These are phyloP conservation scores for Bovichtus variegatus DNA, from an alignment of 2,797 vertebrate genomes.

Conservation along the genomic window DNA sequence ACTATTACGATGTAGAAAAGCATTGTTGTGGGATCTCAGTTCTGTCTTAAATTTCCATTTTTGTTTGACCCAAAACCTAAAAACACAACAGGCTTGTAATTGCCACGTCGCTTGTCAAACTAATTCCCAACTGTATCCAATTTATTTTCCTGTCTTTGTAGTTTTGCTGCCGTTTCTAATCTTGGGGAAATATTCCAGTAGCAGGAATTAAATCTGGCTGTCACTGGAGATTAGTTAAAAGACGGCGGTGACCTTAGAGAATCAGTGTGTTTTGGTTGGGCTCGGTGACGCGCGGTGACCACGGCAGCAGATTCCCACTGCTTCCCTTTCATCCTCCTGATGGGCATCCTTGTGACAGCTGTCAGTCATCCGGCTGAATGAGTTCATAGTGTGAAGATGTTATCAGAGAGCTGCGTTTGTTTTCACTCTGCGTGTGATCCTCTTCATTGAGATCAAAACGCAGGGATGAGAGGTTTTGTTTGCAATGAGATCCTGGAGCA, in stretches of 20 bases:
- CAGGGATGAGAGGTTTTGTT: constrained; percentile 2
- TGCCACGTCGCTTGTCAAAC: neutral
- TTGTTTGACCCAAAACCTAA: neutral
- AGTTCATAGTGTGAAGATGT: constrained; percentile 22
- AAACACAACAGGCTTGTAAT: constrained; percentile 1
- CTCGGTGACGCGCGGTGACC: constrained; percentile 16
- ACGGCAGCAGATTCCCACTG: constrained; percentile 24
- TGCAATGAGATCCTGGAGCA: neutral
- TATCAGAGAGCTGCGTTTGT: constrained; percentile 36
- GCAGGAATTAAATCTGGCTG: neutral
- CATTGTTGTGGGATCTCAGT: neutral
- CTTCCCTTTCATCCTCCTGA: constrained; percentile 42
- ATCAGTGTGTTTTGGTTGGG: constrained; percentile 23
- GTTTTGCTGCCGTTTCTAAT: constrained; percentile 2
- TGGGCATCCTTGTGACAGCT: constrained; percentile 42
- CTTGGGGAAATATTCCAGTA: neutral
- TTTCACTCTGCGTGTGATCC: constrained; percentile 22
- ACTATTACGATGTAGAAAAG: neutral
- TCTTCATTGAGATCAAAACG: constrained; percentile 3
- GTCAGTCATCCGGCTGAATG: constrained; percentile 50
- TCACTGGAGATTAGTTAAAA: neutral
- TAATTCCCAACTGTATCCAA: neutral
- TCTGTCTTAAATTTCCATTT: constrained; percentile 1
- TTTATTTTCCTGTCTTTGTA: neutral
- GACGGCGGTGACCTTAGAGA: constrained; percentile 12